A percentile compares a stretch with the other conserved stretches of the same genome.
Conservation (phyloP, 2,113 vertebrate species). For the Stegastes partitus region DNA sequence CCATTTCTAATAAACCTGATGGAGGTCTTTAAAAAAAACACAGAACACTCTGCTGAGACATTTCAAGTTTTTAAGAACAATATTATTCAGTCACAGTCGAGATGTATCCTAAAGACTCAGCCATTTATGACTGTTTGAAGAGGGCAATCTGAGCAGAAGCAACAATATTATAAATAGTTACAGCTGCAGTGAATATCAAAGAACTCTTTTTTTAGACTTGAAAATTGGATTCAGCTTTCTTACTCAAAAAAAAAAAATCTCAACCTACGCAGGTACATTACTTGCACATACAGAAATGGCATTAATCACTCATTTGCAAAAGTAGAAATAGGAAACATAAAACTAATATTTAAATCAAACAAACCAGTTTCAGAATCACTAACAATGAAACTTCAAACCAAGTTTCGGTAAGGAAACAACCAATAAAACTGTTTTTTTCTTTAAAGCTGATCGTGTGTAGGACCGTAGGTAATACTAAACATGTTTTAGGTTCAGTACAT, state of each 20-base stretch:
- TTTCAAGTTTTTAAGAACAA: no score
- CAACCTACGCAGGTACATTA: neutral
- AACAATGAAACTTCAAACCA: no score
- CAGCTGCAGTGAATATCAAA: neutral
- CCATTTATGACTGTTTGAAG: constrained; percentile 5
- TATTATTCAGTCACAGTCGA: neutral
- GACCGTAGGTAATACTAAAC: neutral
- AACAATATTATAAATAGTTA: constrained; percentile 6
- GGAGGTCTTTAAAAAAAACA: neutral
- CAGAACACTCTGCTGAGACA: no score
- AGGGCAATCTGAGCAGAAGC: neutral
- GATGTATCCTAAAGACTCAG: neutral
- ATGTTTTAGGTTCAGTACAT: neutral
- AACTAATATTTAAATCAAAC: neutral
- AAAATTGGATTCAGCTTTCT: neutral
- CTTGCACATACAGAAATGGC: neutral
- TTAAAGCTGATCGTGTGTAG: neutral
- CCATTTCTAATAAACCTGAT: neutral
- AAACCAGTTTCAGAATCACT: no score
- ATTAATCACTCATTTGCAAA: neutral
- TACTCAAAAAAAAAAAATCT: no score
- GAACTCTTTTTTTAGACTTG: neutral
- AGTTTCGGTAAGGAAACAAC: no score
- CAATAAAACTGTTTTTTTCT: no score
- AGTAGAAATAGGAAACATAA: neutral